phyloP scores from a whole-genome alignment of 2,888 invertebrate species.

The Coleophora flavipennella region DNA sequence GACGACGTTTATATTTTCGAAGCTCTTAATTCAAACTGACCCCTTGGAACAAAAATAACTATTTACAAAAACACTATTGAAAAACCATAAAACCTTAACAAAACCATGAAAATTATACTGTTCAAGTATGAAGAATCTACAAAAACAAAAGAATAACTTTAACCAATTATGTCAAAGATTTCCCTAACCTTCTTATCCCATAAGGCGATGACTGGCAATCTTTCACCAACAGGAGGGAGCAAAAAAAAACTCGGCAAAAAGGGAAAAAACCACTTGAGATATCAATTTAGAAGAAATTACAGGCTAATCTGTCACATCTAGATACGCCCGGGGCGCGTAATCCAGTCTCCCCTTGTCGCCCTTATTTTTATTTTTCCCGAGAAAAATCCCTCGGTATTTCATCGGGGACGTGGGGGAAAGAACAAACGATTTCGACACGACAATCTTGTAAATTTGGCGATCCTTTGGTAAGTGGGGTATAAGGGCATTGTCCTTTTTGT shows the following conservation, averaged over 20 bases:
- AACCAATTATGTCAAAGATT: constrained; percentile 42
- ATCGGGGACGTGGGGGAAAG: constrained; percentile 19
- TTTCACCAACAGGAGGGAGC: constrained; percentile 29
- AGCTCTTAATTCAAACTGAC: too few species aligned
- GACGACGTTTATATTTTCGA: too few species aligned
- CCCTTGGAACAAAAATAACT: too few species aligned
- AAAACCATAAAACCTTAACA: too few species aligned
- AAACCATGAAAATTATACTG: too few species aligned
- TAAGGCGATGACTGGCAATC: constrained; percentile 53
- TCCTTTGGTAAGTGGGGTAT: constrained; percentile 41
- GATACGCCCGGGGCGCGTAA: constrained; percentile 50
- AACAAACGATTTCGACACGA: constrained; percentile 37
- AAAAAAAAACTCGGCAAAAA: constrained; percentile 26
- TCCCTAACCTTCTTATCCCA: constrained; percentile 26
- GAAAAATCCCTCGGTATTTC: constrained; percentile 28
- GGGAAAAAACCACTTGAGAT: constrained; percentile 53
- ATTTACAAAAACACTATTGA: too few species aligned
- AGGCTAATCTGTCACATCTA: constrained; percentile 68
- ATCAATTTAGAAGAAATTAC: constrained; percentile 69
- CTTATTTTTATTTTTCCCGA: constrained; percentile 38
- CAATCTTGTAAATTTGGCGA: constrained; percentile 62
- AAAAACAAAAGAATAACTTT: constrained; percentile 10
- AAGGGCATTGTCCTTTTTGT: constrained; percentile 21
- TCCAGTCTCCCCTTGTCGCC: constrained; percentile 33
- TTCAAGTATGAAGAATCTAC: too few species aligned